phyloP scores from a whole-genome alignment of 2,888 invertebrate genomes.

The Pterostichus madidus region DNA sequence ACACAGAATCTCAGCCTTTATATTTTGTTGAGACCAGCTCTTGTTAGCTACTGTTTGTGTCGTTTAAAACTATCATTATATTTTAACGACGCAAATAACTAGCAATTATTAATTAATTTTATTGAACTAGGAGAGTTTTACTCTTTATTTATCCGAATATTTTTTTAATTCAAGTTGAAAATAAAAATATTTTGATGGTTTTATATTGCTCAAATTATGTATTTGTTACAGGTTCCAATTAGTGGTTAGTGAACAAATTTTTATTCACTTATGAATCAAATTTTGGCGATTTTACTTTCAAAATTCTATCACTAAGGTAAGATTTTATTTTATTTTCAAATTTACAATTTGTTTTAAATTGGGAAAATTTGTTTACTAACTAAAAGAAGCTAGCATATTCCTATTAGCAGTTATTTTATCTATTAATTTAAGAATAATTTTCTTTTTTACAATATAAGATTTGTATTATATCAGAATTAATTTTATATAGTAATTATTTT shows the following conservation, averaged over 20 bases:
- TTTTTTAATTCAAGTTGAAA: too few relatives aligned
- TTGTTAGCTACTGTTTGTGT: slow-evolving; percentile 6
- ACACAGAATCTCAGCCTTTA: too few relatives aligned
- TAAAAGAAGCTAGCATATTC: not conserved
- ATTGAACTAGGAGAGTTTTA: too few relatives aligned
- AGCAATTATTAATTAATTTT: too few relatives aligned
- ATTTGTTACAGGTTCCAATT: slow-evolving; percentile 17
- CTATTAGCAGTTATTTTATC: not conserved
- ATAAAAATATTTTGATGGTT: slow-evolving; percentile 4
- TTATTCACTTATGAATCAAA: not conserved
- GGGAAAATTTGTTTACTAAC: slow-evolving; percentile 8
- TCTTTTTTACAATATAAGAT: not conserved
- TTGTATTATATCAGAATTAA: not conserved
- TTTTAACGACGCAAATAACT: not conserved
- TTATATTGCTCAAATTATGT: slow-evolving; percentile 5
- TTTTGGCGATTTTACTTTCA: too few relatives aligned
- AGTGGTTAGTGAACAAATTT: slow-evolving; percentile 8
- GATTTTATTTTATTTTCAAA: too few relatives aligned
- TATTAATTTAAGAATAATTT: slow-evolving; percentile 10
- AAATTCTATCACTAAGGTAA: too few relatives aligned
- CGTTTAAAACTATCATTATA: slow-evolving; percentile 9
- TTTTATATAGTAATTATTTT: slow-evolving; percentile 41
- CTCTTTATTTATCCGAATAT: too few relatives aligned
- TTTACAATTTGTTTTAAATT: too few relatives aligned
- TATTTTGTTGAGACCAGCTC: slow-evolving; percentile 26